phyloP scores from a whole-genome alignment of 2,888 invertebrate species.

The Aelia acuminata region DNA sequence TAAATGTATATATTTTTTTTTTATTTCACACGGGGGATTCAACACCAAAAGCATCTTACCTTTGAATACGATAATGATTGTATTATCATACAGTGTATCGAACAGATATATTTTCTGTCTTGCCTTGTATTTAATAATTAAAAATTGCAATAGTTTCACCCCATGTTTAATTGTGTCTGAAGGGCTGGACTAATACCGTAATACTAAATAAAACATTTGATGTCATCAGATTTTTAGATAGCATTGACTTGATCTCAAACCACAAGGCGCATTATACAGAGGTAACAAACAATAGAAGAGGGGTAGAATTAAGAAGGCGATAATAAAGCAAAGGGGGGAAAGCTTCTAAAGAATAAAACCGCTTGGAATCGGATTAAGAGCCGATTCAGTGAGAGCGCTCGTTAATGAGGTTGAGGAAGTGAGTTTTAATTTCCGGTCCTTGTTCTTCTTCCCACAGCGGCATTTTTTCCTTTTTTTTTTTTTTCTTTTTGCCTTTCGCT shows the following conservation, averaged over 20 bases:
- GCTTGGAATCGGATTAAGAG: slow-evolving; percentile 1
- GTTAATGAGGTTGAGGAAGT: slow-evolving; percentile 27
- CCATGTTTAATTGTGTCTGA: too few species aligned
- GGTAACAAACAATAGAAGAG: background rate
- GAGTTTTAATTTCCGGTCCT: slow-evolving; percentile 45
- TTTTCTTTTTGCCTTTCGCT: background rate
- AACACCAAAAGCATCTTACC: too few species aligned
- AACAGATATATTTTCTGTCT: too few species aligned
- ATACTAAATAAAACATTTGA: too few species aligned
- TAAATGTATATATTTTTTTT: too few species aligned
- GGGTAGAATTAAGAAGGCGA: background rate
- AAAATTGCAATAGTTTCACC: too few species aligned
- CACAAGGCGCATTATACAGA: background rate
- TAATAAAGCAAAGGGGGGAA: background rate
- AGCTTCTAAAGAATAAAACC: background rate
- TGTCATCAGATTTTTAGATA: background rate
- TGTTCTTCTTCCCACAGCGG: background rate
- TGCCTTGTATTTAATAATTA: too few species aligned
- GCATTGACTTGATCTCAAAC: background rate
- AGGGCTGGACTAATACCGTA: too few species aligned
- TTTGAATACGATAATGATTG: too few species aligned
- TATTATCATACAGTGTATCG: too few species aligned
- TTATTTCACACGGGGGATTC: too few species aligned
- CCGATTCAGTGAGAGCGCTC: background rate
- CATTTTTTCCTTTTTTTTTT: slow-evolving; percentile 6